Evolutionary conservation across 2,888 invertebrate genomes (phyloP), one percentile per base, ranked within the genome.

Genomic region (Poecilobothrus nobilitatus): DNA sequence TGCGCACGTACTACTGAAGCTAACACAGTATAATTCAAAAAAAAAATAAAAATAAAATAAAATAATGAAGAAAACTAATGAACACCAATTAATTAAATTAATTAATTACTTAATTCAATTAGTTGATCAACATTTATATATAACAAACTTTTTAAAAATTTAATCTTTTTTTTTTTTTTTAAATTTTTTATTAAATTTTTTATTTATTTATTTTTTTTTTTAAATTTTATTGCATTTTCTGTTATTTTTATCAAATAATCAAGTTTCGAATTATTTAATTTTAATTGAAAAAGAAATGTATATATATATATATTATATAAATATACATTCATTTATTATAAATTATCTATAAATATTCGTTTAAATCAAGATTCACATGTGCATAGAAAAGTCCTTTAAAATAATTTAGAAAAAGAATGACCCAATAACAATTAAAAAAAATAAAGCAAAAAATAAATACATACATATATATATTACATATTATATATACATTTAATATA

Each of bases 361-460:
- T 66, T 20, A 41, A 22, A 66, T 66, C 41, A 44, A 66, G 22
- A 44, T 66, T 41, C 33, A 67, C 21, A 53, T 18, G 15, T 53
- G 6, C 15, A 18, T 4, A 18, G 5, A 9, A 3, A 37, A 37
- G 37, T 37, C 12, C 7, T 37, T 12, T 10, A 34, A 5, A 37
- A 8, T 37, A 37, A 37, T 10, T 37, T 27, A 27, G 3, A 27
- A n/a, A 27, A 27, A 27, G 27, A 27, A 27, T 5, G 27, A 27
- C 27, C 27, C 2, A 27, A 27, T 27, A 27, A n/a, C n/a, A n/a
- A 27, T 27, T 27, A 27, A 27, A 27, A 27, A 4, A 27, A 27
- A 27, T n/a, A n/a, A n/a, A n/a, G 5, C 27, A 27, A 27, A 27
- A 27, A 27, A 27, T 27, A 27, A 27, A 27, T 27, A 27, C 5